Base-by-base conservation (phyloP, 2,888 invertebrate genomes). In the Volucella inanis region DNA sequence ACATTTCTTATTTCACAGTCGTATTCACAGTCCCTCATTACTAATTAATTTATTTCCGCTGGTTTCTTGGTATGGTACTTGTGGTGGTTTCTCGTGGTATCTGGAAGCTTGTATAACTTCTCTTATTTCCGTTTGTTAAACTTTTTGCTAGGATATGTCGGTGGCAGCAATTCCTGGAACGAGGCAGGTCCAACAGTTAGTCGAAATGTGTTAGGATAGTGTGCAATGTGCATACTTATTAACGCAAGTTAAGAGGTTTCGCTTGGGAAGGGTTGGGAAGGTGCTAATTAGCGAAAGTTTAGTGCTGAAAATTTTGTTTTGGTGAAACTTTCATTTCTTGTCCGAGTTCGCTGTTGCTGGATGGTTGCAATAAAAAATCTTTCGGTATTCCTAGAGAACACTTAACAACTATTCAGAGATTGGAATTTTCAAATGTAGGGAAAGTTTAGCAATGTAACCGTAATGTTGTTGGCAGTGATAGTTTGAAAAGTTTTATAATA, bases 201-300 rank as follows among this genome's bases (percentile, higher is more conserved):
- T 31, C 6, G 31, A 6, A 6, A 2, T 31, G 6, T 4, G 6
- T 31, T 31, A 31, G 18, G 12, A 55, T 61, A 9, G 9, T 54
- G 15, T 41, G 18, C 41, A 50, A n/a, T 12, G 64, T 65, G 64
- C n/a, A n/a, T 45, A 57, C 62, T 62, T 62, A 75, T 81, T 75
- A 75, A 78, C 47, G 52, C 49, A 71, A 71, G 59, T 71, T 71
- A 78, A 57, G 71, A 52, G 64, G 76, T 70, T 76, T 75, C 41
- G 54, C 59, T 22, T 65, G 9, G 10, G 59, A 57, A 57, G 47
- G 64, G 62, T 62, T 81, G 45, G 39, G 31, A 31, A 50, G 70
- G 43, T 70, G 15, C 38, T 72, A 79, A 79, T 79, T 79, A 74
- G 45, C 39, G 38, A 64, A 79, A 72, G 50, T 78, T 74, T 61